Conservation (phyloP, 2,888 invertebrate species). For the Andrena trimmerana region DNA sequence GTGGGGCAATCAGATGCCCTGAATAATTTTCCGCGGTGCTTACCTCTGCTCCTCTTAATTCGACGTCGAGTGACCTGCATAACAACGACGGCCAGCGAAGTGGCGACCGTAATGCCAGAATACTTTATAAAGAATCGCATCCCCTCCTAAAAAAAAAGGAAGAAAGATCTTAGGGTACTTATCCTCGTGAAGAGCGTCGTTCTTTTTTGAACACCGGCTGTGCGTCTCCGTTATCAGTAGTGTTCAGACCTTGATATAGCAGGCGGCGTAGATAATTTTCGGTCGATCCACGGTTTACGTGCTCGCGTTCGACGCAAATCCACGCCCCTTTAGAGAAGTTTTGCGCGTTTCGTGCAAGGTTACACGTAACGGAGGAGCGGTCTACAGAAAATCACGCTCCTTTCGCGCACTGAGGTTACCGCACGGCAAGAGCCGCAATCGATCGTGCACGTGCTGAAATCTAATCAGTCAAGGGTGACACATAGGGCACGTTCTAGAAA, state of each 20-base stretch:
- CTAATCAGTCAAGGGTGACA: slow-evolving; percentile 74
- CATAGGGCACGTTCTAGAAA: slow-evolving; percentile 46
- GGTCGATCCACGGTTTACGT: not conserved
- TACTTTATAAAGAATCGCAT: slow-evolving; percentile 1
- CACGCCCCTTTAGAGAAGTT: not conserved
- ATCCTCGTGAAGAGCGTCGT: not conserved
- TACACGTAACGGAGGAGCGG: not conserved
- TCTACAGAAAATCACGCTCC: slow-evolving; percentile 18
- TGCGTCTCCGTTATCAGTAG: not conserved
- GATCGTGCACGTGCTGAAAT: slow-evolving; percentile 69
- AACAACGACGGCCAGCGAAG: slow-evolving; percentile 37
- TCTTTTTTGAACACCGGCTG: not conserved
- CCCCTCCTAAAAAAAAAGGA: not conserved
- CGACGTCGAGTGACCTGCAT: slow-evolving; percentile 31
- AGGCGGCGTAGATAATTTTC: not conserved
- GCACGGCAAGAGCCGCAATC: slow-evolving; percentile 50
- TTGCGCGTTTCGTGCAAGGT: not conserved
- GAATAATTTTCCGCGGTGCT: slow-evolving; percentile 58
- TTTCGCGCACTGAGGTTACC: slow-evolving; percentile 34
- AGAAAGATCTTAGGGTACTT: not conserved
- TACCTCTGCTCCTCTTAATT: slow-evolving; percentile 47
- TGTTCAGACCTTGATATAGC: not conserved
- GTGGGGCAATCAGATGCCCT: slow-evolving; percentile 55
- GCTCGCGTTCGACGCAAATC: slow-evolving; percentile 3
- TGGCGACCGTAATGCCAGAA: slow-evolving; percentile 8